These are phyloP conservation scores for Columba guinea DNA, from an alignment of 2,797 vertebrate species.

Conservation along the genomic window DNA sequence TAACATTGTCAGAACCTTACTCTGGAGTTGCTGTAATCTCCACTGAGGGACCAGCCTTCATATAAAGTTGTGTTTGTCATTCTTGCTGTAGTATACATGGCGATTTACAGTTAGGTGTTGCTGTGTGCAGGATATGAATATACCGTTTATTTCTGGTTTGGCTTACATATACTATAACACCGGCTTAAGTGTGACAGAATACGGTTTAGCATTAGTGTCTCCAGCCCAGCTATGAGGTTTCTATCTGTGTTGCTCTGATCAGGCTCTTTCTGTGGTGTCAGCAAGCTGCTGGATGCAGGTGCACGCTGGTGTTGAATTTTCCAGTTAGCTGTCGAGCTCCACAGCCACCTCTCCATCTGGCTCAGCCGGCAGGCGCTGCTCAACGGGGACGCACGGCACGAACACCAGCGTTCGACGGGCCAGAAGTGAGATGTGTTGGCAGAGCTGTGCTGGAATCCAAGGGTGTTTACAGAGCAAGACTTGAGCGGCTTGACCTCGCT, in stretches of 20 bases:
- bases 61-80: not conserved
- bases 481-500: not conserved
- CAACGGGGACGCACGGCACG: not conserved
- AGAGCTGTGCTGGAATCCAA: not conserved
- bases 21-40: not conserved
- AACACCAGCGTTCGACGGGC: not conserved
- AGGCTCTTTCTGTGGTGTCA: not conserved
- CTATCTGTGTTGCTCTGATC: not conserved
- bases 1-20: not conserved
- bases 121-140: not conserved
- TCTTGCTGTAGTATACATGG: not conserved
- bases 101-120: not conserved
- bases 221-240: not conserved
- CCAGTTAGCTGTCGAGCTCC: not conserved
- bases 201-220: too few species aligned
- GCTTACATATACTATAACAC: not conserved
- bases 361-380: not conserved
- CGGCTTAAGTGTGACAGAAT: not conserved
- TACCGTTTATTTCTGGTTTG: not conserved
- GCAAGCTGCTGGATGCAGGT: slow-evolving; percentile 2
- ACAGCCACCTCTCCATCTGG: slow-evolving; percentile 10
- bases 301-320: not conserved
- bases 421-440: not conserved
- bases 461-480: not conserved
- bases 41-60: not conserved